Base-by-base conservation (phyloP, 2,888 invertebrate species). In the Amblyjoppa fuscipennis region DNA sequence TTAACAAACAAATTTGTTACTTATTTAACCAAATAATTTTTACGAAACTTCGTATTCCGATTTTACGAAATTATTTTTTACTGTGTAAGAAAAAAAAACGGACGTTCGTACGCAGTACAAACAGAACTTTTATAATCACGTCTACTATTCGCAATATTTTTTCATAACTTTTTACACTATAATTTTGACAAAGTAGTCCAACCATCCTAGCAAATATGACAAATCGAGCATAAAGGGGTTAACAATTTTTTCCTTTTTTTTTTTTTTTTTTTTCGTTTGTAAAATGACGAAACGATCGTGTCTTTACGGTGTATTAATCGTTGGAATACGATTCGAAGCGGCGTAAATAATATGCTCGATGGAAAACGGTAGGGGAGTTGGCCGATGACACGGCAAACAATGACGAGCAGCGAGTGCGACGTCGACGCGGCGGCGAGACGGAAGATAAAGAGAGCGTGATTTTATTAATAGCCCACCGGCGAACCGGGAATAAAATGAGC, bases 401-500 rank as follows among this genome's bases (percentile, higher is more conserved):
- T 68, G 56, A 77, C 41, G 53, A 56, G 49, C 25, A 68, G 5
- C 34, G 34, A 6, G 68, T 51, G 66, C 49, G 71, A 73, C 49
- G 45, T 45, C 51, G 59, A 71, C 53, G 53, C 16, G 4, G 45
- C 53, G 56, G 51, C 75, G 74, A 81, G 45, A 76, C 78, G 76
- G 75, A 75, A 61, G 75, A 45, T 70, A 84, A 83, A 49, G 79
- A 64, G 78, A 81, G 76, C 71, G 79, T 80, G 78, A 73, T 78
- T 83, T 81, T 78, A 81, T 89, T 89, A 89, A 89, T 89, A 85
- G 84, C 76, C 86, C 84, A 76, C 83, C 81, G 82, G 73, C 66
- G 78, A 83, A 86, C 89, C 86, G 88, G 88, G 91, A 90, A 90
- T 90, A 90, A 90, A 90, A 90, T 81, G 88, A 88, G 87, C 88